Percentiles rank a stretch among this genome's conserved stretches.
Evolutionary conservation across 2,113 vertebrate species (phyloP).

Genomic region (Mionectes macconnelli): DNA sequence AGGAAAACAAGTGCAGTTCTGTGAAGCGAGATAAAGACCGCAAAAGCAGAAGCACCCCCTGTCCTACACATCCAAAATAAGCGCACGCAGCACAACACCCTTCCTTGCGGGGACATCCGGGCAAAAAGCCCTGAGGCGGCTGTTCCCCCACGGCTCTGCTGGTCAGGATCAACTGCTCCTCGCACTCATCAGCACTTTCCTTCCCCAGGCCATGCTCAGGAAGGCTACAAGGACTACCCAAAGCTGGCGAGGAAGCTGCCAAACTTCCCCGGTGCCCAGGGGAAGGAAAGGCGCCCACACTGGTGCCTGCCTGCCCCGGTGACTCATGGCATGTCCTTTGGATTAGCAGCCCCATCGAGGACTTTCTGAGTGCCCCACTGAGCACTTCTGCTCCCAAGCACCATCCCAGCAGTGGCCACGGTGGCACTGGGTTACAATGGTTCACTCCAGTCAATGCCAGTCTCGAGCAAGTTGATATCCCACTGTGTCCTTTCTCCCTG

Average conservation of each 20-base stretch:
- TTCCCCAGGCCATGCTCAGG: background rate
- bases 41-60: constrained; percentile 40
- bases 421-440: background rate
- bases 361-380: background rate
- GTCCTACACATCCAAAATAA: background rate
- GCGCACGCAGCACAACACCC: background rate
- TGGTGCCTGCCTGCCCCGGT: background rate
- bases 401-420: background rate
- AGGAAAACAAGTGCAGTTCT: constrained; percentile 33
- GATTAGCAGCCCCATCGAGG: background rate
- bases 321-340: accelerated
- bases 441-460: background rate
- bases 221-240: background rate
- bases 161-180: accelerated
- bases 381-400: background rate
- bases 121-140: background rate
- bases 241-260: background rate
- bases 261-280: accelerated
- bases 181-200: background rate
- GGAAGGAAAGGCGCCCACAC: background rate
- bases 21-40: background rate
- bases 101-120: background rate
- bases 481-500: background rate
- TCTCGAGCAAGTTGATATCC: background rate
- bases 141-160: background rate